Evolutionary conservation across 1,140 invertebrate genomes (phyloP).

Genomic region (Neuroterus valhalla): DNA sequence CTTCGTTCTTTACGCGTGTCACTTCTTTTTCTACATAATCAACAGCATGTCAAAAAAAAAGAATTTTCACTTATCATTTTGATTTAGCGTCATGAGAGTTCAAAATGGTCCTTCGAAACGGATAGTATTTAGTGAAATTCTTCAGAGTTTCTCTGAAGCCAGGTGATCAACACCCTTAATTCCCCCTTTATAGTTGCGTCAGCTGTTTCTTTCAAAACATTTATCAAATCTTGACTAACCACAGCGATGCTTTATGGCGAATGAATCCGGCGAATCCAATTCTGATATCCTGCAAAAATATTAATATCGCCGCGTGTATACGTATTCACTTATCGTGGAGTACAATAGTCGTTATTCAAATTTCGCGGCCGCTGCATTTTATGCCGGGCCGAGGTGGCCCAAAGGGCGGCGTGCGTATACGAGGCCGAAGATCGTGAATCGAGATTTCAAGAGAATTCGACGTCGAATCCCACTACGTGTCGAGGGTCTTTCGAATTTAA

Average conservation of each 20-base stretch:
- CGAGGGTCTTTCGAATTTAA: slow-evolving; percentile 65
- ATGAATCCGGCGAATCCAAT: slow-evolving; percentile 19
- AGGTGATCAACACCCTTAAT: too few species aligned
- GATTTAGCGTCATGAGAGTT: too few species aligned
- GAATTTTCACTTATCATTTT: too few species aligned
- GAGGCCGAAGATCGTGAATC: slow-evolving; percentile 63
- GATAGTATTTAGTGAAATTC: too few species aligned
- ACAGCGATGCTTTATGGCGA: slow-evolving; percentile 15
- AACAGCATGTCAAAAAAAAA: too few species aligned
- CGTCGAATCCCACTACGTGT: slow-evolving; percentile 60
- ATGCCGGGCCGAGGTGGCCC: slow-evolving; percentile 54
- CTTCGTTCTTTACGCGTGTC: too few species aligned
- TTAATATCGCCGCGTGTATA: slow-evolving; percentile 34
- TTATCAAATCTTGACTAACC: slow-evolving; percentile 10
- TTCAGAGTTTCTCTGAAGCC: too few species aligned
- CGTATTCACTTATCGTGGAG: slow-evolving; percentile 46
- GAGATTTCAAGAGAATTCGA: slow-evolving; percentile 70
- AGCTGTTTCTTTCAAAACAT: slow-evolving; percentile 16
- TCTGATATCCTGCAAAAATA: slow-evolving; percentile 31
- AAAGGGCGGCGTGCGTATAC: slow-evolving; percentile 51
- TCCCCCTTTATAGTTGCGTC: background rate
- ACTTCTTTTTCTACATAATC: too few species aligned
- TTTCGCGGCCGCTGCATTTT: slow-evolving; percentile 60
- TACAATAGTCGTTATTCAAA: slow-evolving; percentile 73
- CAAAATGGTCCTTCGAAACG: too few species aligned